These are phyloP conservation scores for Erpobdella octoculata DNA, from an alignment of 2,888 invertebrate genomes.

Conservation along the genomic window DNA sequence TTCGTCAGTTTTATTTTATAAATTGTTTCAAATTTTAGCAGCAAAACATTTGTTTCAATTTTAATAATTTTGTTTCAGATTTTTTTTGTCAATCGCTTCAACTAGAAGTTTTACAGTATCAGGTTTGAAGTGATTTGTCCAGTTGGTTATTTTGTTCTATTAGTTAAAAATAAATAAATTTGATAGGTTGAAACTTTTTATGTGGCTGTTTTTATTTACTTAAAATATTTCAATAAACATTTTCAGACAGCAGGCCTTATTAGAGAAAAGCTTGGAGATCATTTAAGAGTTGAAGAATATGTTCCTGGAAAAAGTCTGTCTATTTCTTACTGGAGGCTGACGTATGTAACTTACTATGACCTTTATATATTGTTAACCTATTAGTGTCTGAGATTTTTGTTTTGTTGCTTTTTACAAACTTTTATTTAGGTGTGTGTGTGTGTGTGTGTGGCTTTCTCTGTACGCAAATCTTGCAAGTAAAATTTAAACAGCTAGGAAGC, in stretches of 20 bases:
- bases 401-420: too few species aligned
- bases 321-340: slow-evolving; percentile 83
- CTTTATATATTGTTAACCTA: too few species aligned
- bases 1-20: slow-evolving; percentile 57
- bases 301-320: slow-evolving; percentile 76
- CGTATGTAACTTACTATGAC: neutral
- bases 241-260: slow-evolving; percentile 77
- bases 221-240: too few species aligned
- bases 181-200: neutral
- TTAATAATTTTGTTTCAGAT: slow-evolving; percentile 40
- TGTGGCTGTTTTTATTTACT: too few species aligned
- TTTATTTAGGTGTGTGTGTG: too few species aligned
- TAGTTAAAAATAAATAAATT: neutral
- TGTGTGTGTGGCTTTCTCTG: too few species aligned
- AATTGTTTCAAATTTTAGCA: neutral
- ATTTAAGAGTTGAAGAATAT: slow-evolving; percentile 66
- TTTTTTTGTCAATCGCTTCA: slow-evolving; percentile 88
- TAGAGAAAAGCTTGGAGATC: slow-evolving; percentile 68
- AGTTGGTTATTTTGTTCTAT: neutral
- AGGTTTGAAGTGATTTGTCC: slow-evolving; percentile 44
- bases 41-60: too few species aligned
- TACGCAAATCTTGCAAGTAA: too few species aligned
- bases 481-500: too few species aligned
- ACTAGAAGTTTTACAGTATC: slow-evolving; percentile 65
- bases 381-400: too few species aligned